Base-by-base conservation (phyloP, 2,113 vertebrate genomes). In the Chitala chitala region DNA sequence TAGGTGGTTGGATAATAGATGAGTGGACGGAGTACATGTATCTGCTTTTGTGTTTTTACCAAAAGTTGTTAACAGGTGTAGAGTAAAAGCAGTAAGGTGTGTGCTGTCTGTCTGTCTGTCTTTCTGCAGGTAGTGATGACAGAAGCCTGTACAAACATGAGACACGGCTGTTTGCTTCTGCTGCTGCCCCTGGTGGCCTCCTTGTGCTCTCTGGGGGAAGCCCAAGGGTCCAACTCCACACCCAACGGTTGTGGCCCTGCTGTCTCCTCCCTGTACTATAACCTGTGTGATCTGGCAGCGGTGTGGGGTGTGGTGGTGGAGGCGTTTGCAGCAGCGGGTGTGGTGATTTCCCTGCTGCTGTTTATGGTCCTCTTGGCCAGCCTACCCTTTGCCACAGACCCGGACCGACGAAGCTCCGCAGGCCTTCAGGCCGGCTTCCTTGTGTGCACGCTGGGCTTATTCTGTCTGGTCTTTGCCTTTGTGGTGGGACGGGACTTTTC, bases 301-400 rank as follows among this genome's bases (percentile, higher is more conserved):
- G 92, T 81, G 0, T 99, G 97, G 97, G 97, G 97, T 75, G 84
- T 99, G 0, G 86, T 92, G n/a, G 2, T 98, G 84, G 94, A 98
- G 85, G 90, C 95, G 0, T 81, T 95, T 1, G 93, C 95, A 0
- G 87, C 90, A 0, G 89, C 92, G 0, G 96, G 97, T 0, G 0
- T 92, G 0, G 81, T 95, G 69, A 85, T 86, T 69, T 86, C 87
- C 31, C 86, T 98, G 0, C 88, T 98, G 56, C 91, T 99, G 42
- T 82, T 92, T 55, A 83, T 98, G 9, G 82, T 95, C 5, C 84
- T 98, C 0, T 86, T 98, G 78, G 96, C 94, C 84, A 96, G 91
- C 81, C 36, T 94, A 12, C 94, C 94, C 0, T 96, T 95, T 0
- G 79, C 92, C 76, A 92, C 91, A 58, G 89, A 96, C 79, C 82